phyloP scores from a whole-genome alignment of 2,797 vertebrate genomes.

The Octomys mimax region DNA sequence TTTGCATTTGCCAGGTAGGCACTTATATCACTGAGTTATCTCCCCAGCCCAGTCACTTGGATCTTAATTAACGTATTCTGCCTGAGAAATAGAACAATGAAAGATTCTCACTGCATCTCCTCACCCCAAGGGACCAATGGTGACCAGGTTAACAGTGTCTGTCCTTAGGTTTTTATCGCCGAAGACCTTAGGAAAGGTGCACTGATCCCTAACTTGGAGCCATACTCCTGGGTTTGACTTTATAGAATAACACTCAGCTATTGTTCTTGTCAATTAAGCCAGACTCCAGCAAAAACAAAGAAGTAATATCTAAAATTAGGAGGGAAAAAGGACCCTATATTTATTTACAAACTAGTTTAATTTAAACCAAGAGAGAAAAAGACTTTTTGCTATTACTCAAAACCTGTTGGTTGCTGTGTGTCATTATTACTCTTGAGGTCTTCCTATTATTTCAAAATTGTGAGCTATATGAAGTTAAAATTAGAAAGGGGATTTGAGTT shows the following conservation, averaged over 20 bases:
- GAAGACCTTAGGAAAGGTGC: not conserved
- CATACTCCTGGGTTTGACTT: not conserved
- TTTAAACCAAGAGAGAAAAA: slow-evolving; percentile 62
- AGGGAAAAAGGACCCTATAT: not conserved
- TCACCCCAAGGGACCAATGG: not conserved
- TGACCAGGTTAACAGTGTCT: not conserved
- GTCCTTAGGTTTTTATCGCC: not conserved
- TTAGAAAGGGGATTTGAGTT: slow-evolving; percentile 81
- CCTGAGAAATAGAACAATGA: not conserved
- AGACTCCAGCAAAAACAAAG: not conserved
- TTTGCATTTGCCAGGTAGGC: too few species aligned
- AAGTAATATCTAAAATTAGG: not conserved
- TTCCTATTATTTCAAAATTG: slow-evolving; percentile 80
- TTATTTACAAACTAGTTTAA: slow-evolving; percentile 72
- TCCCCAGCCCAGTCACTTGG: not conserved
- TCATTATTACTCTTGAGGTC: slow-evolving; percentile 79
- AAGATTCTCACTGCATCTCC: not conserved
- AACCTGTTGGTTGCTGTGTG: slow-evolving; percentile 64
- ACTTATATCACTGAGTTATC: too few species aligned
- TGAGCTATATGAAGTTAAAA: slow-evolving; percentile 79
- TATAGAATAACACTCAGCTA: not conserved
- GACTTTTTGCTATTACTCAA: slow-evolving; percentile 56
- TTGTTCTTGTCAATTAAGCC: not conserved
- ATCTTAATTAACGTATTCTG: not conserved
- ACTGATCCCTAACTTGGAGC: not conserved